These are phyloP conservation scores for Mobula hypostoma DNA, from an alignment of 2,113 vertebrate species.

Conservation along the genomic window DNA sequence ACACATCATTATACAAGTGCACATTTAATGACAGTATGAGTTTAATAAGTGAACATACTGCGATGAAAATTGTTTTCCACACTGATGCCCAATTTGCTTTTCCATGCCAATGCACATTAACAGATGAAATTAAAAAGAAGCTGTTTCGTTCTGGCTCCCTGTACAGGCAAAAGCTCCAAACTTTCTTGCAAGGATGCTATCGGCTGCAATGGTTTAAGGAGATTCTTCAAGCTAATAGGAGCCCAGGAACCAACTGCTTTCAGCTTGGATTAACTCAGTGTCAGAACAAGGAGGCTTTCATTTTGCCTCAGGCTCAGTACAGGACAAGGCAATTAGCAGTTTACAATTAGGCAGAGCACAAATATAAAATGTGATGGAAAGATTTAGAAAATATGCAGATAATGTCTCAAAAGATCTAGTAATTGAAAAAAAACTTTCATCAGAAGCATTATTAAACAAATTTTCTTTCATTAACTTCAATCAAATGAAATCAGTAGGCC, in stretches of 20 bases:
- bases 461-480: neutral
- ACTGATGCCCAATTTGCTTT: constrained; percentile 29
- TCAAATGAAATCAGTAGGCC: neutral
- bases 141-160: neutral
- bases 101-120: constrained; percentile 12
- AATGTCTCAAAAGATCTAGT: neutral
- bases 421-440: neutral
- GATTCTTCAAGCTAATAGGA: neutral
- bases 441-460: neutral
- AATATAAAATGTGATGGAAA: neutral
- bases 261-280: neutral
- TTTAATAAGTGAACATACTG: constrained; percentile 28
- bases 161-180: neutral
- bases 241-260: neutral
- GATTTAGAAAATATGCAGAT: neutral
- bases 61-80: constrained; percentile 33
- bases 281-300: neutral
- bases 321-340: neutral
- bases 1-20: constrained; percentile 5
- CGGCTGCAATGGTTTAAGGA: neutral
- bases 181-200: neutral
- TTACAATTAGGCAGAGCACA: neutral
- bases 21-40: neutral
- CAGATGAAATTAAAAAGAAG: neutral
- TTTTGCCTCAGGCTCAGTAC: neutral